These are phyloP conservation scores for Chelidonichthys spinosus DNA, from an alignment of 2,797 vertebrate species.

Conservation along the genomic window DNA sequence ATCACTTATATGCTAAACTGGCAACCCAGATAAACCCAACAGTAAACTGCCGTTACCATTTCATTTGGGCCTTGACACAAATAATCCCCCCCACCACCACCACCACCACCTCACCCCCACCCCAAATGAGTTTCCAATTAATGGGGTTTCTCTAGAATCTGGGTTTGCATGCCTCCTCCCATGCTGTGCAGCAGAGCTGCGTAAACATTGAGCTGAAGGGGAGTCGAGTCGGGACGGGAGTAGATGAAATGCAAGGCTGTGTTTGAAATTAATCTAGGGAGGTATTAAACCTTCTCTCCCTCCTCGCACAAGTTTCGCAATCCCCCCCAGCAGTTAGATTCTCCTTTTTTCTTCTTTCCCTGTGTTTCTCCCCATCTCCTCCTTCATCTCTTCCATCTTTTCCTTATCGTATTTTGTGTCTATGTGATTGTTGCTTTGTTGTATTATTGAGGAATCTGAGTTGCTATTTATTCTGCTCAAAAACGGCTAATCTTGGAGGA, in stretches of 20 bases:
- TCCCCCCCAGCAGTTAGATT: conserved; percentile 24
- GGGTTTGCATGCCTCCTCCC: conserved; percentile 54
- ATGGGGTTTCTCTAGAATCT: conserved; percentile 61
- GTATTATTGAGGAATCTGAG: conserved; percentile 1
- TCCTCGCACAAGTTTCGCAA: conserved; percentile 26
- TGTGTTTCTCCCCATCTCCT: conserved; percentile 18
- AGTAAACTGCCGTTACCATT: conserved; percentile 38
- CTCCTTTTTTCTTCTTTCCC: conserved; percentile 9
- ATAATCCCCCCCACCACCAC: conserved; percentile 33
- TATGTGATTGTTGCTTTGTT: background rate
- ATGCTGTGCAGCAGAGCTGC: conserved; percentile 59
- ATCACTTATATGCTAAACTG: conserved; percentile 39
- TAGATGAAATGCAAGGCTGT: conserved; percentile 50
- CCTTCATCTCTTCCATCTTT: conserved; percentile 15
- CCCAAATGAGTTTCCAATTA: conserved; percentile 62
- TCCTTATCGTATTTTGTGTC: conserved; percentile 2
- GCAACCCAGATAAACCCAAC: conserved; percentile 53
- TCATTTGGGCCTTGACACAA: conserved; percentile 60
- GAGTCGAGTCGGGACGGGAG: conserved; percentile 44
- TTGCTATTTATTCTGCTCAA: background rate
- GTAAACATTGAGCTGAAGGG: conserved; percentile 70
- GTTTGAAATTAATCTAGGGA: conserved; percentile 59
- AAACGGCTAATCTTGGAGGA: conserved; percentile 1
- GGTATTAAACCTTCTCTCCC: conserved; percentile 43
- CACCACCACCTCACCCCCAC: conserved; percentile 1